Evolutionary conservation across 1,140 invertebrate genomes (phyloP).

Genomic region (Pinna nobilis): DNA sequence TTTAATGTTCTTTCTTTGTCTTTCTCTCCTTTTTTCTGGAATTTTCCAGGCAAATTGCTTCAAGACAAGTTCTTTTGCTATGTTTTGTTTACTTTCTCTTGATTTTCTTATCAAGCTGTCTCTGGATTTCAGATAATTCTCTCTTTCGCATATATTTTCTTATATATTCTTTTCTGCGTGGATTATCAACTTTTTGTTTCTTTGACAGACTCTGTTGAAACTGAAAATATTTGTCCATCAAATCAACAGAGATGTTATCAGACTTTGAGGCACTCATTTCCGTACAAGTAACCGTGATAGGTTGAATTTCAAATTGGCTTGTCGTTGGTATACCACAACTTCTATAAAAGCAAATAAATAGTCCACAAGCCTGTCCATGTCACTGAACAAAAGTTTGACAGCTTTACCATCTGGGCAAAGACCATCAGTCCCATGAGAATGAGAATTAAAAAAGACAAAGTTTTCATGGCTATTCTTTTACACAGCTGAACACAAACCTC

Average conservation of each 20-base stretch:
- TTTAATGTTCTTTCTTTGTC: not conserved
- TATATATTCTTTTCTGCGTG: conserved; percentile 11
- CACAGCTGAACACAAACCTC: conserved; percentile 14
- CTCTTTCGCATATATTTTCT: conserved; percentile 14
- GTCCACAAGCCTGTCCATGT: not conserved
- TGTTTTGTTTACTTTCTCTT: too few relatives aligned
- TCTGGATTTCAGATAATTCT: too few relatives aligned
- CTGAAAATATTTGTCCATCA: conserved; percentile 16
- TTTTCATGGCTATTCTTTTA: not conserved
- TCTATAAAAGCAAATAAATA: conserved; percentile 14
- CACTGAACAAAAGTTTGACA: not conserved
- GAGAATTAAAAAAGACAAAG: conserved; percentile 14
- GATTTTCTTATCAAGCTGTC: too few relatives aligned
- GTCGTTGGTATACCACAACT: conserved; percentile 11
- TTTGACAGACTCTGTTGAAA: not conserved
- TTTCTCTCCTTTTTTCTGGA: not conserved
- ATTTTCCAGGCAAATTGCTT: too few relatives aligned
- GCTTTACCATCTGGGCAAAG: conserved; percentile 16
- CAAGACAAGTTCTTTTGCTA: too few relatives aligned
- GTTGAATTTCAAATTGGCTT: conserved; percentile 10
- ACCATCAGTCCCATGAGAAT: conserved; percentile 16
- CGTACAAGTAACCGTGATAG: not conserved
- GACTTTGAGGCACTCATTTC: not conserved
- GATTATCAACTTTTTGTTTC: not conserved
- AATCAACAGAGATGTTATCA: not conserved